Percentiles rank a stretch among this genome's conserved stretches.
Conservation (phyloP, 1,140 invertebrate species). For the Pantala flavescens region DNA sequence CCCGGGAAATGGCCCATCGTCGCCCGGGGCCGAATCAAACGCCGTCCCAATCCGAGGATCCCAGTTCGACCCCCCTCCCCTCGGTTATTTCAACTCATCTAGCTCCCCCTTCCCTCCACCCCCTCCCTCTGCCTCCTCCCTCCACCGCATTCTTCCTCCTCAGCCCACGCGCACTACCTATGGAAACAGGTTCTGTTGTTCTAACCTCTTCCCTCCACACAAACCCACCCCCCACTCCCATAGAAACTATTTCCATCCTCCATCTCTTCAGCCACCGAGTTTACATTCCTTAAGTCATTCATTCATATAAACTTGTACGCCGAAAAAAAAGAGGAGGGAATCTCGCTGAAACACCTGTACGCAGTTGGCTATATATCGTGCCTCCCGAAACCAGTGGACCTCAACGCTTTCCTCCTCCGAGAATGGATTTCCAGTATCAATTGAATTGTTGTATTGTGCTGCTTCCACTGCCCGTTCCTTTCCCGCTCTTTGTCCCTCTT, state of each 20-base stretch:
- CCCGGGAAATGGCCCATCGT: not conserved
- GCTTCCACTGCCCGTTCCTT: not conserved
- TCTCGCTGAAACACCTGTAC: not conserved
- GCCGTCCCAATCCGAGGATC: not conserved
- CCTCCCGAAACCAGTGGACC: too few relatives aligned
- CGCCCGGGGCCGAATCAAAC: not conserved
- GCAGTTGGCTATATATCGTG: not conserved
- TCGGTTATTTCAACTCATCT: not conserved
- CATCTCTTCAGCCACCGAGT: not conserved
- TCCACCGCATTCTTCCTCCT: not conserved
- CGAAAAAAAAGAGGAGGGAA: not conserved
- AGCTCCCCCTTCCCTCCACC: not conserved
- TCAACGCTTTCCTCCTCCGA: too few relatives aligned
- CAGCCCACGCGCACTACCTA: not conserved
- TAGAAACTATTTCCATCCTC: slow-evolving; percentile 1
- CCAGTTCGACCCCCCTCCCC: not conserved
- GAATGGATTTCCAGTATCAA: too few relatives aligned
- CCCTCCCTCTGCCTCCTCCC: not conserved
- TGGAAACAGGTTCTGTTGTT: slow-evolving; percentile 1
- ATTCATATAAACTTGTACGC: slow-evolving; percentile 4
- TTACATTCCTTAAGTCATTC: slow-evolving; percentile 6
- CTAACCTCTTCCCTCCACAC: not conserved
- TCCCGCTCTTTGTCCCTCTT: not conserved
- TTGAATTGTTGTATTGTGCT: not conserved
- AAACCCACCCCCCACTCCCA: not conserved